phyloP scores from a whole-genome alignment of 2,888 invertebrate genomes.

The Lasiommata megera region DNA sequence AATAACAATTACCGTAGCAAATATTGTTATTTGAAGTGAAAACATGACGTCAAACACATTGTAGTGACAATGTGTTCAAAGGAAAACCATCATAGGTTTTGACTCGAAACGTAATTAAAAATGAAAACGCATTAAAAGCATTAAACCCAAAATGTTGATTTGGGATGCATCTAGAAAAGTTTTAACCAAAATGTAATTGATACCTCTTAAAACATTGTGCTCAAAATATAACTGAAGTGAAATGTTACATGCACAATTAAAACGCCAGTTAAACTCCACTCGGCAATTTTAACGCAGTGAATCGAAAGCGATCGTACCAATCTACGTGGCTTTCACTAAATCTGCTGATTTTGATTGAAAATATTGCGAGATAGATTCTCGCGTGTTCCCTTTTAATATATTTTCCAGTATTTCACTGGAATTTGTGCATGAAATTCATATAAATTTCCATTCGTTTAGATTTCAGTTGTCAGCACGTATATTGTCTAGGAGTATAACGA shows the following conservation, averaged over 20 bases:
- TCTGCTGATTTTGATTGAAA: not conserved
- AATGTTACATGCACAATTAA: not conserved
- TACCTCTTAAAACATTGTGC: not conserved
- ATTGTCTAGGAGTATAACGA: too few relatives aligned
- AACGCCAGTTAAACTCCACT: not conserved
- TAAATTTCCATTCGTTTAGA: not conserved
- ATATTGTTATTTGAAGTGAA: too few relatives aligned
- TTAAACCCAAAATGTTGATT: too few relatives aligned
- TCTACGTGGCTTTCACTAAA: conserved; percentile 1
- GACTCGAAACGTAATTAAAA: too few relatives aligned
- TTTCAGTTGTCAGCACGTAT: conserved; percentile 5
- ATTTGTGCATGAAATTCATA: not conserved
- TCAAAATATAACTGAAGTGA: not conserved
- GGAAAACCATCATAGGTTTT: too few relatives aligned
- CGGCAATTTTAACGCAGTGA: not conserved
- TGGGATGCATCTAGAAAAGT: too few relatives aligned
- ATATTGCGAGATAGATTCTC: not conserved
- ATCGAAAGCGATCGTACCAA: not conserved
- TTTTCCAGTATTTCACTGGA: not conserved
- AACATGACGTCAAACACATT: too few relatives aligned
- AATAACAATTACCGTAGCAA: too few relatives aligned
- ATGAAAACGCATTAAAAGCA: too few relatives aligned
- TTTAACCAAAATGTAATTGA: conserved; percentile 30
- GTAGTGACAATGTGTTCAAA: too few relatives aligned
- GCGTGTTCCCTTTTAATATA: not conserved